A percentile compares a stretch with the other conserved stretches of the same genome.
These are phyloP conservation scores for Apamea crenata DNA, from an alignment of 2,888 invertebrate species.

Conservation along the genomic window DNA sequence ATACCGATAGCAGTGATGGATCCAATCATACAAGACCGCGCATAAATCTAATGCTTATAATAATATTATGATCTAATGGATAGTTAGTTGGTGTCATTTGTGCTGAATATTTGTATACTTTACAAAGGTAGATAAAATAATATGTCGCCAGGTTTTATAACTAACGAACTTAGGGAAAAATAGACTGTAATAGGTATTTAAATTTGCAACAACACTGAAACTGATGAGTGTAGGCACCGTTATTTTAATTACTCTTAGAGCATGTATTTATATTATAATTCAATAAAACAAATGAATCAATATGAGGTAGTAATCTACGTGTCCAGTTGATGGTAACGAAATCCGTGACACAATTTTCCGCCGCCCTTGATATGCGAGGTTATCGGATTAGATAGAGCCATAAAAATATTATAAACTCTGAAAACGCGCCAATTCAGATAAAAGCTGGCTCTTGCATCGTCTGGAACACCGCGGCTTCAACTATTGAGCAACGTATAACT, in stretches of 20 bases:
- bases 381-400: slow-evolving; percentile 23
- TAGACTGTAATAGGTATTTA: no score
- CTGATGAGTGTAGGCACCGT: neutral
- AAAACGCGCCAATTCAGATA: neutral
- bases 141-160: slow-evolving; percentile 35
- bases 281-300: neutral
- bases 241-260: slow-evolving; percentile 5
- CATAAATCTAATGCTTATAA: slow-evolving; percentile 50
- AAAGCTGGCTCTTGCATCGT: neutral
- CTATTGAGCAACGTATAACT: neutral
- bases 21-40: slow-evolving; percentile 53
- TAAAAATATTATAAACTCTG: neutral
- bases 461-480: slow-evolving; percentile 4
- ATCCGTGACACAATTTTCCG: slow-evolving; percentile 8
- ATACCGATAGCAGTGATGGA: slow-evolving; percentile 36
- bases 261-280: neutral
- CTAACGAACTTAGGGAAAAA: neutral
- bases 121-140: slow-evolving; percentile 9
- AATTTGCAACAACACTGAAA: neutral
- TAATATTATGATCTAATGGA: slow-evolving; percentile 42
- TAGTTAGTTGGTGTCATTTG: slow-evolving; percentile 37
- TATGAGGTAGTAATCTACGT: slow-evolving; percentile 14
- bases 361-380: slow-evolving; percentile 11
- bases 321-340: neutral
- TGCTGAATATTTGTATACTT: slow-evolving; percentile 33